phyloP scores from a whole-genome alignment of 2,797 vertebrate genomes.

The Muscicapa comitata region DNA sequence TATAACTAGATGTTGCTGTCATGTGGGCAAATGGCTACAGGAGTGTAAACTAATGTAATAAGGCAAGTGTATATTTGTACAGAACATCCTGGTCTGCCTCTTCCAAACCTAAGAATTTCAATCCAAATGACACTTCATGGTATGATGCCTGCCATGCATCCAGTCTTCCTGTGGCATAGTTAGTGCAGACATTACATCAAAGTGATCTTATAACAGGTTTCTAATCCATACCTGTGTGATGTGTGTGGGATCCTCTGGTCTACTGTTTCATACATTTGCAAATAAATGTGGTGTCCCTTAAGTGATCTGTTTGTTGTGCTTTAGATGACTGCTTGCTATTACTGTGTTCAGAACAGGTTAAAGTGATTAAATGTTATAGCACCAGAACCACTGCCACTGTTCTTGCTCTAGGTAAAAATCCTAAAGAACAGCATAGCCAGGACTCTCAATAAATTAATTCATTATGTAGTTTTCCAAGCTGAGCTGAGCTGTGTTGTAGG shows the following conservation, averaged over 20 bases:
- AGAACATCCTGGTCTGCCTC: neutral
- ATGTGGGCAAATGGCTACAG: neutral
- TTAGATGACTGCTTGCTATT: conserved; percentile 4
- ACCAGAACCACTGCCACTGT: conserved; percentile 14
- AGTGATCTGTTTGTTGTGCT: neutral
- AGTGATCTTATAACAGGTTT: neutral
- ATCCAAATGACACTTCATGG: neutral
- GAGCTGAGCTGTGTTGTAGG: conserved; percentile 1
- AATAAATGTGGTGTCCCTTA: neutral
- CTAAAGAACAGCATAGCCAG: neutral
- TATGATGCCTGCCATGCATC: neutral
- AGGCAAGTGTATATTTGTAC: conserved; percentile 3
- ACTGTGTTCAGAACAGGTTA: neutral
- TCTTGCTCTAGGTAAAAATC: neutral
- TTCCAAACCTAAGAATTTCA: neutral
- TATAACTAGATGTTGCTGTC: neutral
- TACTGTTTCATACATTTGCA: neutral
- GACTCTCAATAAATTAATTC: neutral
- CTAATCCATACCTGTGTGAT: neutral
- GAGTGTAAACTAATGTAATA: neutral
- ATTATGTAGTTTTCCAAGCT: neutral
- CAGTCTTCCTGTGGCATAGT: neutral
- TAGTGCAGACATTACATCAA: neutral
- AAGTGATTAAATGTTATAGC: neutral
- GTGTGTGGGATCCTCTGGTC: neutral